Base-by-base conservation (phyloP, 2,113 vertebrate genomes). In the Propithecus coquereli region DNA sequence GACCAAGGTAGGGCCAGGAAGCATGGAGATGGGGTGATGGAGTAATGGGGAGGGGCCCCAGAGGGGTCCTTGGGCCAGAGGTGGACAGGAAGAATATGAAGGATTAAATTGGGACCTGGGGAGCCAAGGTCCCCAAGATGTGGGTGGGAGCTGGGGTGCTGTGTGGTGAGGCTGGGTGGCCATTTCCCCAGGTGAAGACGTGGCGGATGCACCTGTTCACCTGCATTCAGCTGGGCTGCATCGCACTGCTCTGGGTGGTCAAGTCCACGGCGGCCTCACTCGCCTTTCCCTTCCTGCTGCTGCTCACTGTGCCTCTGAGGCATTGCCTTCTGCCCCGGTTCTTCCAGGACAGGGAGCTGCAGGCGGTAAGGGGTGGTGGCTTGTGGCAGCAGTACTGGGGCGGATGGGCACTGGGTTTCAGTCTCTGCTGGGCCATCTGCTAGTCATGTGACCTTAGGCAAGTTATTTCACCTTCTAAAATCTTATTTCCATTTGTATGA, bases 121-220 rank as follows among this genome's bases (percentile, higher is more conserved):
- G 34, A 81, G n/a, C 34, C 2, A 8, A 0, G 30, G 43, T 68
- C 59, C 82, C 43, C 6, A 7, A n/a, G 47, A 22, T 25, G 30
- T 25, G 66, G 73, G 20, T 14, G 37, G 40, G 84, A 34, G n/a
- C 7, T 0, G 5, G 52, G 87, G 47, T 13, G 34, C 65, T 18
- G 43, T 27, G 22, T 40, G 22, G 27, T 73, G 90, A 96, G 85
- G 88, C 22, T 57, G 0, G 3, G 25, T 4, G 65, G 52, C 25
- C 4, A 0, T n/a, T 91, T n/a, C 80, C 82, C 16, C 98, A 99
- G 99, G 99, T 99, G 97, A 99, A 99, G 98, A 99, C 99, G 2
- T 99, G 99, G 99, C 99, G 99, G 37, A 99, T 99, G 99, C 99
- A 99, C 97, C 98, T 99, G 98, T 99, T 99, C 98, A 99, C 99